A percentile compares a stretch with the other conserved stretches of the same genome.
Evolutionary conservation across 2,113 vertebrate genomes (phyloP).

Genomic region (Neotoma lepida): DNA sequence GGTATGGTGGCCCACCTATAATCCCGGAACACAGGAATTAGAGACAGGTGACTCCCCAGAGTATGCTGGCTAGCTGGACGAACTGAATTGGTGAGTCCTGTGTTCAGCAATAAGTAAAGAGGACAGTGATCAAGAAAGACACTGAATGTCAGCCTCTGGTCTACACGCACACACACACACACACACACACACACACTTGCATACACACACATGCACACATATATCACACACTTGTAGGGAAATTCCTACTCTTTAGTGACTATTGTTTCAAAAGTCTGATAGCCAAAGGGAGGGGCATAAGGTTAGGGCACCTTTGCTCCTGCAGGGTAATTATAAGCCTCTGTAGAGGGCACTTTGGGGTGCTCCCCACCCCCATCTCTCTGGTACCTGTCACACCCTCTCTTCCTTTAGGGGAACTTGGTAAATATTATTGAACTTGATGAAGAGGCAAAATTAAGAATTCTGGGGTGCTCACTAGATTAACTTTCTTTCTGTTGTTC

Average conservation of each 20-base stretch:
- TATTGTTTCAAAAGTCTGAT: not conserved
- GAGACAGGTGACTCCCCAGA: not conserved
- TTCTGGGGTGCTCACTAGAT: not conserved
- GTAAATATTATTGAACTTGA: not conserved
- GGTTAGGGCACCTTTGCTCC: not conserved
- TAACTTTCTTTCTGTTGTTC: not conserved
- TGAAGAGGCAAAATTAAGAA: not conserved
- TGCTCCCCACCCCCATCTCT: not conserved
- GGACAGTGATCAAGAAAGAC: not conserved
- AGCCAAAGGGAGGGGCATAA: not conserved
- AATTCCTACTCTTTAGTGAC: not conserved
- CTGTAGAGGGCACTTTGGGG: not conserved
- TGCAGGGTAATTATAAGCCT: not conserved
- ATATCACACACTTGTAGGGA: not conserved
- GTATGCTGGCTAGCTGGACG: not conserved
- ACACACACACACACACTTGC: not conserved
- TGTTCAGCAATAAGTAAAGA: not conserved
- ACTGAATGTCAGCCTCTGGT: not conserved
- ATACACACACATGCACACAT: too few species aligned
- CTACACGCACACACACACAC: too few species aligned
- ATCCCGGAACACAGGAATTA: not conserved
- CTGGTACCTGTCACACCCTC: not conserved
- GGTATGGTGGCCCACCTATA: not conserved
- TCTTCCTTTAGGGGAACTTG: not conserved
- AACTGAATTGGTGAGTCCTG: not conserved